phyloP scores from a whole-genome alignment of 2,113 vertebrate species.

The Miniopterus natalensis region DNA sequence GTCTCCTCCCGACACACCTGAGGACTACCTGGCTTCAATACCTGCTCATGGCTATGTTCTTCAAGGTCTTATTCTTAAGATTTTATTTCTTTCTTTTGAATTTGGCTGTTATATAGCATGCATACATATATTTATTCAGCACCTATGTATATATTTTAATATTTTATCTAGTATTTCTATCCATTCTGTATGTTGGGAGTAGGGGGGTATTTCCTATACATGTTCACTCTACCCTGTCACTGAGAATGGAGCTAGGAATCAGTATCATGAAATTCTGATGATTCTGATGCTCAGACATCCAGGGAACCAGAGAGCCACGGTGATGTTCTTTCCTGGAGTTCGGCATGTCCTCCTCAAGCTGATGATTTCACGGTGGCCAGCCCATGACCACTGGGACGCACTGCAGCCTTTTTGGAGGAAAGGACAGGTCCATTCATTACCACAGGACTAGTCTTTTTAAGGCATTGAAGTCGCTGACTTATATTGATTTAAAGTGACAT shows the following conservation, averaged over 20 bases:
- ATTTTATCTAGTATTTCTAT: background rate
- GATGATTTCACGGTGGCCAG: background rate
- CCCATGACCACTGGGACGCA: background rate
- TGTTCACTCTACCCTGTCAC: background rate
- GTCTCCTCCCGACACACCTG: background rate
- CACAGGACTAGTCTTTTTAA: background rate
- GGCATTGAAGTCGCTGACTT: background rate
- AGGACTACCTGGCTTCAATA: background rate
- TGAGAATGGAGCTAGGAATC: background rate
- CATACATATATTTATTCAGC: background rate
- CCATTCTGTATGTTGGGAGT: background rate
- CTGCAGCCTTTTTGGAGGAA: background rate
- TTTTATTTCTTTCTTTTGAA: constrained; percentile 6
- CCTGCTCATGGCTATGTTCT: background rate
- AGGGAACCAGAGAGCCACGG: background rate
- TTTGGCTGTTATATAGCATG: background rate
- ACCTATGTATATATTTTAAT: background rate
- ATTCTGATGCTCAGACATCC: background rate
- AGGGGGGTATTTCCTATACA: background rate
- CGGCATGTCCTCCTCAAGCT: background rate
- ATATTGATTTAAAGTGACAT: background rate
- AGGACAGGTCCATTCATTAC: background rate
- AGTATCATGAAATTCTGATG: background rate
- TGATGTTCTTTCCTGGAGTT: background rate
- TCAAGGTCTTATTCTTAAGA: background rate